Percentiles rank a stretch among this genome's conserved stretches.
Conservation (phyloP, 2,797 vertebrate genomes). For the Antrozous pallidus region DNA sequence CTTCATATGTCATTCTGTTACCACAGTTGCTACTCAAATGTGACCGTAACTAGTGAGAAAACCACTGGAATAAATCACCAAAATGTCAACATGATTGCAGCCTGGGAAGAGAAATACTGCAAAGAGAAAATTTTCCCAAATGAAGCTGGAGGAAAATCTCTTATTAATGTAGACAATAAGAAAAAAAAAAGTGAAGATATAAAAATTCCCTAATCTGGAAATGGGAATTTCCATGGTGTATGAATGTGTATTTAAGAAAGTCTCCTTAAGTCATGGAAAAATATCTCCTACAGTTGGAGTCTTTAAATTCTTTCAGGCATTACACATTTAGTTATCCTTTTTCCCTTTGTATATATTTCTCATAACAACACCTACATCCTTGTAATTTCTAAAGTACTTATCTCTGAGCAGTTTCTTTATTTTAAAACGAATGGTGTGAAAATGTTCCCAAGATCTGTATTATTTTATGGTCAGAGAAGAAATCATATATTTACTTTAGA, state of each 20-base stretch:
- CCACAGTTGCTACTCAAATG: slow-evolving; percentile 34
- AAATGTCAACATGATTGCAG: slow-evolving; percentile 25
- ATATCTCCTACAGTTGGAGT: slow-evolving; percentile 26
- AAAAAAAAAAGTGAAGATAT: neutral
- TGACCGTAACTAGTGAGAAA: slow-evolving; percentile 43
- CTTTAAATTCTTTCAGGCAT: slow-evolving; percentile 69
- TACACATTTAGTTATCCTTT: slow-evolving; percentile 37
- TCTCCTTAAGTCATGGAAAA: slow-evolving; percentile 73
- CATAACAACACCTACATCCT: slow-evolving; percentile 66
- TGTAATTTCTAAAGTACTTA: slow-evolving; percentile 60
- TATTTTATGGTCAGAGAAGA: slow-evolving; percentile 67
- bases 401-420: slow-evolving; percentile 57
- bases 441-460: slow-evolving; percentile 67
- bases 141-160: slow-evolving; percentile 31
- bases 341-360: slow-evolving; percentile 66
- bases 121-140: slow-evolving; percentile 56
- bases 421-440: slow-evolving; percentile 68
- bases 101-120: slow-evolving; percentile 1
- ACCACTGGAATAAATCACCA: slow-evolving; percentile 47
- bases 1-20: slow-evolving; percentile 51
- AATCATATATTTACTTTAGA: slow-evolving; percentile 66
- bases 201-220: slow-evolving; percentile 70
- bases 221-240: slow-evolving; percentile 57
- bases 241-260: slow-evolving; percentile 58
- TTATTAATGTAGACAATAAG: slow-evolving; percentile 20